Evolutionary conservation across 2,888 invertebrate genomes (phyloP), one percentile per base, ranked within the genome.

Genomic region (Metellina segmentata): DNA sequence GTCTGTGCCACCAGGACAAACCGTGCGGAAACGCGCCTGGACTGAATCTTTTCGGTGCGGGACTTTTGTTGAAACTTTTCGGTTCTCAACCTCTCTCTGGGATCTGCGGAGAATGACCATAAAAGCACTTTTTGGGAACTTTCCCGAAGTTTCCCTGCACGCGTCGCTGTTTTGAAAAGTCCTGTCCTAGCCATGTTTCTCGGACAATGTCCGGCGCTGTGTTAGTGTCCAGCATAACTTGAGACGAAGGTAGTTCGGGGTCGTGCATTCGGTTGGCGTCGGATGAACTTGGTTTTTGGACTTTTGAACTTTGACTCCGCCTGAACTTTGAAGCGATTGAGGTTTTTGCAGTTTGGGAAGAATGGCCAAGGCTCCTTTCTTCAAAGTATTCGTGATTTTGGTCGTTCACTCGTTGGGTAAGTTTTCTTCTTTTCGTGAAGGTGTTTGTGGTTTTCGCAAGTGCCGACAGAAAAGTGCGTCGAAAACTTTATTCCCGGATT

Each of bases 381-480:
- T 83, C 81, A 79, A 71, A 53, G 71, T 79, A 2, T 51, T 90
- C 78, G 49, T 90, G 79, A 49, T 90, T 61, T 49, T 90, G 49
- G 49, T 72, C 49, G 53, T 78, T 19, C 82, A 90, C 19, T 51
- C 79, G 7, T 52, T 90, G 7, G 89, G 89, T 85, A 72, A 90
- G 89, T 90, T 81, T 48, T 4, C n/a, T 77, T 61, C 34, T 34
- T 34, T 34, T 34, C 34, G 34, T 34, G 34, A 34, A 34, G 34
- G 34, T 34, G 34, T 34, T 34, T 34, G 34, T 34, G 34, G 34
- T 34, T 34, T 34, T 34, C 4, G 1, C 34, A 34, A 34, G 34
- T 34, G 34, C 34, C 34, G 34, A 34, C 34, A 2, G 34, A 34
- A 34, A 34, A 34, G 34, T 34, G 34, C 34, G 34, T 34, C 4